Percentiles rank a stretch among this genome's conserved stretches.
These are phyloP conservation scores for Girardia tigrina DNA, from an alignment of 2,888 invertebrate genomes.

Conservation along the genomic window DNA sequence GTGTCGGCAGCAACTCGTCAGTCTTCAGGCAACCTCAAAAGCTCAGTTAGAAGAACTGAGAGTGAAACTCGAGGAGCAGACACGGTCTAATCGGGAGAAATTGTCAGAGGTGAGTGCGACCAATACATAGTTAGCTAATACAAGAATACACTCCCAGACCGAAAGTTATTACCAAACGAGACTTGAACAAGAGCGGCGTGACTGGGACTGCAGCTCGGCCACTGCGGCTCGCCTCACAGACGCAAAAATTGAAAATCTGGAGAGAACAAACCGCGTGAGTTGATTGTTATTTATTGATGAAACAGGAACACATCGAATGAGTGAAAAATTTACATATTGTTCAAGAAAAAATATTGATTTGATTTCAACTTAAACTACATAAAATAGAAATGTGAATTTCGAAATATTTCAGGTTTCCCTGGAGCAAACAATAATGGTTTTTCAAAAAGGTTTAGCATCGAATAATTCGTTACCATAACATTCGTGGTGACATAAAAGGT, in stretches of 20 bases:
- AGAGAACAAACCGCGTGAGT: constrained; percentile 4
- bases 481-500: too few species aligned
- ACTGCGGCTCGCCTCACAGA: background rate
- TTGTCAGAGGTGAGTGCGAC: background rate
- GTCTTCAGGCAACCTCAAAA: background rate
- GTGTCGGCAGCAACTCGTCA: background rate
- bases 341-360: too few species aligned
- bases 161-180: constrained; percentile 4
- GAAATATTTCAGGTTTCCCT: too few species aligned
- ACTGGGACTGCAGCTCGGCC: background rate
- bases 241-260: background rate
- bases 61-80: background rate
- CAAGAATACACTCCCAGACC: background rate
- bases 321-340: too few species aligned
- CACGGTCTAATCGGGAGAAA: background rate
- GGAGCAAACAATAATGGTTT: too few species aligned
- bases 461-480: too few species aligned
- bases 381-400: too few species aligned
- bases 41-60: background rate
- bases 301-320: too few species aligned
- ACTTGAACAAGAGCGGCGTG: background rate
- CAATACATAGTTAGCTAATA: background rate
- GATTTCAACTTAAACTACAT: too few species aligned
- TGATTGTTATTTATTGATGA: too few species aligned
- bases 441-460: too few species aligned